phyloP scores from a whole-genome alignment of 2,888 invertebrate species.

The Sceliomorpha sp. region DNA sequence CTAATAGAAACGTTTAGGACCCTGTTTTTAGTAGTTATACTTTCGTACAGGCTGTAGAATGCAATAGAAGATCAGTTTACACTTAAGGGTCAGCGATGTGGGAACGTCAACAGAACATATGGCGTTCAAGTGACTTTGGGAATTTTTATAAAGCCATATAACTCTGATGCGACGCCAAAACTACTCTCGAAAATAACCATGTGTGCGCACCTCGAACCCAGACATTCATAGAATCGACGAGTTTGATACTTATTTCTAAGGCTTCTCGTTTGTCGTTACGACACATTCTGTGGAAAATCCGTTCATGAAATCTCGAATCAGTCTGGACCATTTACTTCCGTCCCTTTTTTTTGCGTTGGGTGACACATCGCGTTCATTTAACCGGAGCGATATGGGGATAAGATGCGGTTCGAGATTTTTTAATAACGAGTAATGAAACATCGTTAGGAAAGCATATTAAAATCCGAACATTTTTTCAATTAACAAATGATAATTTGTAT shows the following conservation, averaged over 20 bases:
- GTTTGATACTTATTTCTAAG: slow-evolving; percentile 14
- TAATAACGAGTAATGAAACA: slow-evolving; percentile 4
- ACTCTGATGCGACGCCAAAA: not conserved
- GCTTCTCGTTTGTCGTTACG: not conserved
- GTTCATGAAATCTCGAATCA: slow-evolving; percentile 31
- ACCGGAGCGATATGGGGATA: slow-evolving; percentile 18
- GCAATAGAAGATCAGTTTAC: slow-evolving; percentile 27
- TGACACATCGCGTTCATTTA: slow-evolving; percentile 34
- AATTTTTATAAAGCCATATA: slow-evolving; percentile 31
- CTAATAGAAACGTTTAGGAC: too few species aligned
- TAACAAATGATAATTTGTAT: too few species aligned
- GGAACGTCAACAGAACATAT: slow-evolving; percentile 49
- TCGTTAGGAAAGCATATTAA: too few species aligned
- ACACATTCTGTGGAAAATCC: slow-evolving; percentile 16
- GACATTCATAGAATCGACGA: slow-evolving; percentile 41
- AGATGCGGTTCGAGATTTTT: slow-evolving; percentile 17
- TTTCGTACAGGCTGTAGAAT: not conserved
- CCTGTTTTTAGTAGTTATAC: not conserved
- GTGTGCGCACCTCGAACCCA: slow-evolving; percentile 13
- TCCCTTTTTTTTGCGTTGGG: slow-evolving; percentile 20
- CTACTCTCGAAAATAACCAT: slow-evolving; percentile 16
- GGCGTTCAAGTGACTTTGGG: slow-evolving; percentile 49
- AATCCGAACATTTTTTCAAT: too few species aligned
- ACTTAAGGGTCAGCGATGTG: slow-evolving; percentile 26
- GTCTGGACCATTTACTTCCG: slow-evolving; percentile 21